Base-by-base conservation (phyloP, 2,113 vertebrate species). In the Columbina picui region DNA sequence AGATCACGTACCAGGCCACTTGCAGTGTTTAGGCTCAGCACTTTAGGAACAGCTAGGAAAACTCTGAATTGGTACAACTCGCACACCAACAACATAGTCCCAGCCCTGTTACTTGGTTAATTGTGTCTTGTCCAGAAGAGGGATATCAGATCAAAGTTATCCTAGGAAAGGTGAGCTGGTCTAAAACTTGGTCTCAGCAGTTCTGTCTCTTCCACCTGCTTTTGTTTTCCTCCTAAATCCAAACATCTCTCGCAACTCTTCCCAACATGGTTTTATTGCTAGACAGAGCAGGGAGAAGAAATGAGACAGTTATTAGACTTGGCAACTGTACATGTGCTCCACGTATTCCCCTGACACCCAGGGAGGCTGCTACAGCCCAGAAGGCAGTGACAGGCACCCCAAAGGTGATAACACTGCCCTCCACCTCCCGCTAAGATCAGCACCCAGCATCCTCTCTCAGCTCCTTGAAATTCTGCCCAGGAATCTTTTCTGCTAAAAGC, bases 181-280 rank as follows among this genome's bases (percentile, higher is more conserved):
- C 86, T 86, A 96, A 94, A 92, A 83, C 76, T 93, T 80, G 73
- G 65, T 96, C 93, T 95, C 95, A 92, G 83, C 61, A 39, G 25
- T 59, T 68, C 89, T 86, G 60, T 84, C 84, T 97, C 90, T 92
- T 98, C 92, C 94, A 95, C 74, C 61, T 29, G 81, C 78, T 93
- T 97, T 93, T 88, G 34, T 95, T 91, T 83, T 85, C 41, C 73
- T 76, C 74, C 60, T 47, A 91, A 94, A 34, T 81, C 84, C 83
- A 74, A 85, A 79, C 38, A 25, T 50, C 67, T 90, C 78, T 96
- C 6, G 3, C 84, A 60, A 61, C 80, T 90, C 70, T 85, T 88
- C 95, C 56, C 79, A 91, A 49, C 0, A 14, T 14, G 52, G n/a
- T 82, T 64, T 98, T 98, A 98, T 97, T 98, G 98, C 98, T 98